Percentiles rank a stretch among this genome's conserved stretches.
These are phyloP conservation scores for Fregetta grallaria DNA, from an alignment of 2,113 vertebrate genomes.

Conservation along the genomic window DNA sequence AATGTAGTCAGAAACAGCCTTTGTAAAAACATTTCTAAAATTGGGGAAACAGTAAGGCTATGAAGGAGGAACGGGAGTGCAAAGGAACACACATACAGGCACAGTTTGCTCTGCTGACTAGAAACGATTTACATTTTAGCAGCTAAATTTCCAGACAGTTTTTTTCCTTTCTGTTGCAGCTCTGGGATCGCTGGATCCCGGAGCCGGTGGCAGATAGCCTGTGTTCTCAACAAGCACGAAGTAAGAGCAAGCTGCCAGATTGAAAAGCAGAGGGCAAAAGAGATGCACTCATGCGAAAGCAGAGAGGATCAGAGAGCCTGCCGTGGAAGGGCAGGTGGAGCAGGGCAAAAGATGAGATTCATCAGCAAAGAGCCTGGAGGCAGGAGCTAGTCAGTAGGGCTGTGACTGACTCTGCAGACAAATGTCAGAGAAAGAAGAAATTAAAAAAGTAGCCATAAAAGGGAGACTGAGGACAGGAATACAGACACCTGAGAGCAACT, in stretches of 20 bases:
- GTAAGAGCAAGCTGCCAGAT: not conserved
- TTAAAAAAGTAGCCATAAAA: not conserved
- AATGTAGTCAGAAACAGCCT: not conserved
- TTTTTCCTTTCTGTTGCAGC: not conserved
- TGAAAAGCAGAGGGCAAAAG: conserved; percentile 45
- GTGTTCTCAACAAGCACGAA: not conserved
- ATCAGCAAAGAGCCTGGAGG: conserved; percentile 32
- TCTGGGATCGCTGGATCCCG: not conserved
- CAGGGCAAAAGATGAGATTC: not conserved
- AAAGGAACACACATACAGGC: not conserved
- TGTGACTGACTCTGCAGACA: not conserved
- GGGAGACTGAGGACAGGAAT: not conserved
- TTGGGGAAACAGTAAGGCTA: not conserved
- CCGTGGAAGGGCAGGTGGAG: conserved; percentile 34
- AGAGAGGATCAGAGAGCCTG: conserved; percentile 45
- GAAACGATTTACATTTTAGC: not conserved
- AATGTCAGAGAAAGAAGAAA: not conserved
- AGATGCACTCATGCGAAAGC: conserved; percentile 40
- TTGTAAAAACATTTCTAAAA: not conserved
- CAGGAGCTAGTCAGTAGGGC: not conserved
- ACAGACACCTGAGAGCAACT: not conserved
- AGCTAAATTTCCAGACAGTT: not conserved
- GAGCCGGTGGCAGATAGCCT: not conserved
- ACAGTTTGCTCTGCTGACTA: not conserved
- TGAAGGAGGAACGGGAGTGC: not conserved